These are phyloP conservation scores for Pomacea canaliculata DNA, from an alignment of 2,888 invertebrate species.

Conservation along the genomic window DNA sequence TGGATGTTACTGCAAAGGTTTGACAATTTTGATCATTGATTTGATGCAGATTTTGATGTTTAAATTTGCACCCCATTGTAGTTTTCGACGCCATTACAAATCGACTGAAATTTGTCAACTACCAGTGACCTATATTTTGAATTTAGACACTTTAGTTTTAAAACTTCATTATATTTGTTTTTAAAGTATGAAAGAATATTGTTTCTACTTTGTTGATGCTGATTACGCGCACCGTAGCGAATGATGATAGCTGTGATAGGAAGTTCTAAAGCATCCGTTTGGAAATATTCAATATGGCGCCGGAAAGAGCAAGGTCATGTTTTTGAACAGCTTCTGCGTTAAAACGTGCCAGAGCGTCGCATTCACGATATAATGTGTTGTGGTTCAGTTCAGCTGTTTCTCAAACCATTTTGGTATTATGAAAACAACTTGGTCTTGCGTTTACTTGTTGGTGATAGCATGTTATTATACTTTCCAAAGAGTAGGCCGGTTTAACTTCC, in stretches of 20 bases:
- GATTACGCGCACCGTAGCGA: neutral
- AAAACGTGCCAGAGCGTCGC: neutral
- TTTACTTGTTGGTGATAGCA: too few species aligned
- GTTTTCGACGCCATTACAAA: slow-evolving; percentile 31
- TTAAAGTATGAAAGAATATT: neutral
- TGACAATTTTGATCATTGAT: slow-evolving; percentile 23
- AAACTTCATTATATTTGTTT: neutral
- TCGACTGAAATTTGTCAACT: slow-evolving; percentile 15
- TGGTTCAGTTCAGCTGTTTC: too few species aligned
- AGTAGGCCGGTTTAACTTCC: too few species aligned
- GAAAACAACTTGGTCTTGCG: too few species aligned
- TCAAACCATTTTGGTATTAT: too few species aligned
- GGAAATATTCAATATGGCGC: slow-evolving; percentile 50
- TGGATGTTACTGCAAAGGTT: slow-evolving; percentile 65
- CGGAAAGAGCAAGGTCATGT: slow-evolving; percentile 34
- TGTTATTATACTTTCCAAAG: too few species aligned
- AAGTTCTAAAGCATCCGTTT: slow-evolving; percentile 22
- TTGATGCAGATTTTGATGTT: slow-evolving; percentile 25
- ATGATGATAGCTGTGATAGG: neutral
- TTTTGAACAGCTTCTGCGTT: slow-evolving; percentile 22
- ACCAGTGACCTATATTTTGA: slow-evolving; percentile 33
- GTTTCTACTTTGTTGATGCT: neutral
- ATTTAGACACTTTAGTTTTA: neutral
- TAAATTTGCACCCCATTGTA: slow-evolving; percentile 27
- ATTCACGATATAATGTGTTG: too few species aligned